Conservation (phyloP, 2,797 vertebrate species). For the Eremophila alpestris region DNA sequence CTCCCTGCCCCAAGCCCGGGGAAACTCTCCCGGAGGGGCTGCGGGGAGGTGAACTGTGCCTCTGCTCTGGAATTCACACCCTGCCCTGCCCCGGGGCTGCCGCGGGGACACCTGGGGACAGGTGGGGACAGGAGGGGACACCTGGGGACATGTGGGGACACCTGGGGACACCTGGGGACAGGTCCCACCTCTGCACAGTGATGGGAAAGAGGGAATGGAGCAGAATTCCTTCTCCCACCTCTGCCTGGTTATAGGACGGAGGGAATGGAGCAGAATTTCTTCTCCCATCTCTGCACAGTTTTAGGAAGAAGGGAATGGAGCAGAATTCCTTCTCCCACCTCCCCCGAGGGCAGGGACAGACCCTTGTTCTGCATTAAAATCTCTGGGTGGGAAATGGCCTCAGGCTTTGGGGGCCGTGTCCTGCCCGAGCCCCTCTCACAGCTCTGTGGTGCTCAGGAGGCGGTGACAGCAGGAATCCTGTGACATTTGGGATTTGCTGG, state of each 20-base stretch:
- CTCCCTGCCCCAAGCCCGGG: background rate
- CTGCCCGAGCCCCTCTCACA: too few species aligned
- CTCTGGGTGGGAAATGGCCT: too few species aligned
- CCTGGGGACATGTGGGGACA: too few species aligned
- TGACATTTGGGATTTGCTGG: too few species aligned
- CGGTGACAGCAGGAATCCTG: too few species aligned
- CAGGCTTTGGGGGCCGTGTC: too few species aligned
- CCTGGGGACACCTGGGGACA: too few species aligned
- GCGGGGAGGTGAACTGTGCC: background rate
- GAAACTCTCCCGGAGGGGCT: background rate
- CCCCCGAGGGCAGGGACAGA: background rate
- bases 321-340: background rate
- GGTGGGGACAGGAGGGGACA: background rate
- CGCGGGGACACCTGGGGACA: background rate
- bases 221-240: background rate
- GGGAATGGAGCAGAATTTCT: background rate
- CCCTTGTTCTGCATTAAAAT: background rate
- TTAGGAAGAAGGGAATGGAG: too few species aligned
- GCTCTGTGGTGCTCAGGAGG: too few species aligned
- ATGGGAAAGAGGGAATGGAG: background rate
- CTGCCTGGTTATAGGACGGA: fast-evolving
- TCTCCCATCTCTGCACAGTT: too few species aligned
- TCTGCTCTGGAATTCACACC: background rate
- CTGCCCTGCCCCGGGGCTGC: background rate
- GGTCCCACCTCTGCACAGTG: background rate